Percentiles rank a stretch among this genome's conserved stretches.
These are phyloP conservation scores for Neotoma lepida DNA, from an alignment of 2,113 vertebrate species.

Conservation along the genomic window DNA sequence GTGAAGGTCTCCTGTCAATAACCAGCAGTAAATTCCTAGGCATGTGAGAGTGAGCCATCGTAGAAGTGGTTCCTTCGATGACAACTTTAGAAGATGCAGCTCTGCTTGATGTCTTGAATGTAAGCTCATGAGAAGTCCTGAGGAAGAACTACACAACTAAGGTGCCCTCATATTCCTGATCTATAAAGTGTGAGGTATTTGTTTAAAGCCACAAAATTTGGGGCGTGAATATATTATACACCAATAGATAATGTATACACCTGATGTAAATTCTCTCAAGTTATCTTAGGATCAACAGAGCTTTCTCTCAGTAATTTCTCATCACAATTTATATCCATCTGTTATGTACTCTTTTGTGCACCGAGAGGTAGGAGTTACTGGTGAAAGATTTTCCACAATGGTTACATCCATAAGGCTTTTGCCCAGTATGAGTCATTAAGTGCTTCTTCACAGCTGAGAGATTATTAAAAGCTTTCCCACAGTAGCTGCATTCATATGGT, in stretches of 20 bases:
- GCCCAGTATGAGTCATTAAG: constrained; percentile 73
- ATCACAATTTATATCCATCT: constrained; percentile 59
- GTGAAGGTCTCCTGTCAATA: no score
- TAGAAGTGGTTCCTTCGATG: neutral
- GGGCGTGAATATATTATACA: neutral
- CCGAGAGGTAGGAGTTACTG: constrained; percentile 76
- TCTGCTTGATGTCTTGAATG: neutral
- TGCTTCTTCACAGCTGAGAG: constrained; percentile 76
- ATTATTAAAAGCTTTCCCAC: constrained; percentile 76
- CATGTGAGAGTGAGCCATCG: neutral
- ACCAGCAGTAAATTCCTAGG: neutral
- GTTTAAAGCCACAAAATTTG: neutral
- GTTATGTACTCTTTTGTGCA: constrained; percentile 73
- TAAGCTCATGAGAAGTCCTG: neutral
- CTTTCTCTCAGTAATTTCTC: neutral
- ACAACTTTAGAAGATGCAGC: neutral
- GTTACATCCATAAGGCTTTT: constrained; percentile 74
- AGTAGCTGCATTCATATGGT: constrained; percentile 86
- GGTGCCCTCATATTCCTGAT: neutral
- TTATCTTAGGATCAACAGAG: neutral
- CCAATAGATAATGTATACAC: neutral
- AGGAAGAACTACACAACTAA: neutral
- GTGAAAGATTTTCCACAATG: constrained; percentile 77
- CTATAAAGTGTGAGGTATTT: neutral
- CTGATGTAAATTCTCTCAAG: neutral